Percentiles rank a stretch among this genome's conserved stretches.
phyloP scores from a whole-genome alignment of 92 coral and sea anemone species.

The Bergia puertoricense region DNA sequence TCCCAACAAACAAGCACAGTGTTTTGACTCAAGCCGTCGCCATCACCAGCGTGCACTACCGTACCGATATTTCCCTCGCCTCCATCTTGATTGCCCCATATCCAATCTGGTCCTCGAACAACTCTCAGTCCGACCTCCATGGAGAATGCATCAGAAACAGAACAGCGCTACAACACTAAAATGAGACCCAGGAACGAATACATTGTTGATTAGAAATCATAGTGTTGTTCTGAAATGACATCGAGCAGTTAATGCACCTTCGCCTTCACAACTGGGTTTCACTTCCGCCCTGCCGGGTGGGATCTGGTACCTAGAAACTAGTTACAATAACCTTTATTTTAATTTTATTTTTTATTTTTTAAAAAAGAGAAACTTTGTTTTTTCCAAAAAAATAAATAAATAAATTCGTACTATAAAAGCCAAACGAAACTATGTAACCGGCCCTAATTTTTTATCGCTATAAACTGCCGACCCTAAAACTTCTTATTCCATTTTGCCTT shows the following conservation, averaged over 20 bases:
- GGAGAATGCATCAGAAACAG: background rate
- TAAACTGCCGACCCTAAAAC: no score
- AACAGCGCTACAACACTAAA: background rate
- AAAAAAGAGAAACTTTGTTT: no score
- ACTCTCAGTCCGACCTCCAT: constrained; percentile 64
- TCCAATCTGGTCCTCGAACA: constrained; percentile 90
- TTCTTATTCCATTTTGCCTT: no score
- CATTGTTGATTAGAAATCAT: background rate
- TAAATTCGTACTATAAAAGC: no score
- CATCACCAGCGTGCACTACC: constrained; percentile 57
- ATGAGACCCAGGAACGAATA: background rate
- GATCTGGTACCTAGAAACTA: constrained; percentile 6
- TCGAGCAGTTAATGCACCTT: background rate
- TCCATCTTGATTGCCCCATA: constrained; percentile 80
- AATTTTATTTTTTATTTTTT: no score
- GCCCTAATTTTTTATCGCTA: no score
- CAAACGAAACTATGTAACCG: no score
- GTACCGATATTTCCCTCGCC: constrained; percentile 88
- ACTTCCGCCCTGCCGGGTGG: constrained; percentile 35
- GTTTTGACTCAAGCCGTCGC: constrained; percentile 29
- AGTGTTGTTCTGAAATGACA: no score
- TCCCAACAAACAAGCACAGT: constrained; percentile 81
- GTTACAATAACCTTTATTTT: no score
- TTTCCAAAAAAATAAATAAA: no score
- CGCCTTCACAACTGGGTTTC: background rate